Conservation (phyloP, 2,888 invertebrate species). For the Perithous albicinctus region DNA sequence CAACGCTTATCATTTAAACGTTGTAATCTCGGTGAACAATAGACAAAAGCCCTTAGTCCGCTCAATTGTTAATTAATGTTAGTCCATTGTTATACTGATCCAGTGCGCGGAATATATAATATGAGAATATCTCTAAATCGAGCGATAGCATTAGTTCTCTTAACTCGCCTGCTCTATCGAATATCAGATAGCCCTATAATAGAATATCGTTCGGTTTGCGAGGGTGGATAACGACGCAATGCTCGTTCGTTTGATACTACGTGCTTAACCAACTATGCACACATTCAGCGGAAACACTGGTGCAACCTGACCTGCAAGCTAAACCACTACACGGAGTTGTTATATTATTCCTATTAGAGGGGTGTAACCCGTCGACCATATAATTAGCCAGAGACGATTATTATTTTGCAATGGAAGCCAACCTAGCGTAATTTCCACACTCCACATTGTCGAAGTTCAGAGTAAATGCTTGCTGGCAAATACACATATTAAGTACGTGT, state of each 20-base stretch:
- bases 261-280: constrained; percentile 47
- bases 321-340: constrained; percentile 26
- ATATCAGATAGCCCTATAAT: constrained; percentile 53
- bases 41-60: no score
- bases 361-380: constrained; percentile 26
- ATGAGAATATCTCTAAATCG: constrained; percentile 16
- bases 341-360: constrained; percentile 26
- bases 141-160: constrained; percentile 34
- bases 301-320: constrained; percentile 2
- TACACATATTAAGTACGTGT: not conserved
- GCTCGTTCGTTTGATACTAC: constrained; percentile 51
- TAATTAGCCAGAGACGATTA: constrained; percentile 18
- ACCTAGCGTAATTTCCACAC: not conserved
- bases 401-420: constrained; percentile 15
- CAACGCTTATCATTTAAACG: no score
- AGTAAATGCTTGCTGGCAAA: not conserved
- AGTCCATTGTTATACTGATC: not conserved
- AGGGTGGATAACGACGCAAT: constrained; percentile 53
- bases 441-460: not conserved
- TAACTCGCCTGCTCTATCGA: constrained; percentile 38
- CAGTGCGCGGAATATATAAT: not conserved
- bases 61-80: not conserved
- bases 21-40: no score
- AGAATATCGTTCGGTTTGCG: constrained; percentile 57
- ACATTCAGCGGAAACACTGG: not conserved